Conservation (phyloP, 2,888 invertebrate species). For the Trachelus stipa region DNA sequence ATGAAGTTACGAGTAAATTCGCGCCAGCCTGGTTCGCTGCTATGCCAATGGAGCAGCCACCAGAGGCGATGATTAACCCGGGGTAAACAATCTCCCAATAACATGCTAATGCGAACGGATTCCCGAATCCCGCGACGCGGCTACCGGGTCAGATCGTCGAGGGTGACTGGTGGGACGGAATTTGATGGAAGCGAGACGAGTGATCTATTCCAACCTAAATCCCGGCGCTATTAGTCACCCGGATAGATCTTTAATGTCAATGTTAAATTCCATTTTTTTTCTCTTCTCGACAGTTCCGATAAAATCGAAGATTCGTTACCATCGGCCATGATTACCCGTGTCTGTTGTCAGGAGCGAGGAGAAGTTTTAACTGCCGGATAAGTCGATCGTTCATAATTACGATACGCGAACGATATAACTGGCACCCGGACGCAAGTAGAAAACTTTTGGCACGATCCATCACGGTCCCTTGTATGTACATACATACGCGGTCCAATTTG, state of each 20-base stretch:
- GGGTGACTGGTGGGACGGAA: slow-evolving; percentile 26
- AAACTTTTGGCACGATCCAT: slow-evolving; percentile 40
- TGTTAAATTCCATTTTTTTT: neutral
- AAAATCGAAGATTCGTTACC: neutral
- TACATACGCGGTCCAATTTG: neutral
- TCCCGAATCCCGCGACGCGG: slow-evolving; percentile 13
- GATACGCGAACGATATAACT: slow-evolving; percentile 15
- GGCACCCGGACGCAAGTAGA: slow-evolving; percentile 19
- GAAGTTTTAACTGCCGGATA: neutral
- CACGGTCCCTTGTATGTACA: slow-evolving; percentile 25
- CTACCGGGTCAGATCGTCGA: slow-evolving; percentile 15
- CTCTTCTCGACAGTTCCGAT: neutral
- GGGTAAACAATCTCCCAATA: slow-evolving; percentile 62
- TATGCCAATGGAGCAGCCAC: slow-evolving; percentile 23
- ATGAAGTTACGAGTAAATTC: slow-evolving; percentile 6
- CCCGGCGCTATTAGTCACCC: neutral
- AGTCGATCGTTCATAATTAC: slow-evolving; percentile 39
- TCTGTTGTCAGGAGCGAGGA: neutral
- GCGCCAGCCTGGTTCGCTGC: neutral
- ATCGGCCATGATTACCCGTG: neutral
- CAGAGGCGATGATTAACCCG: slow-evolving; percentile 52
- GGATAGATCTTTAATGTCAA: neutral
- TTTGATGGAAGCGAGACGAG: slow-evolving; percentile 18
- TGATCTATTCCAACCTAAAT: neutral
- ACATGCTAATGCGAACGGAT: slow-evolving; percentile 59